phyloP scores from a whole-genome alignment of 2,888 invertebrate species.

The Pecten maximus region DNA sequence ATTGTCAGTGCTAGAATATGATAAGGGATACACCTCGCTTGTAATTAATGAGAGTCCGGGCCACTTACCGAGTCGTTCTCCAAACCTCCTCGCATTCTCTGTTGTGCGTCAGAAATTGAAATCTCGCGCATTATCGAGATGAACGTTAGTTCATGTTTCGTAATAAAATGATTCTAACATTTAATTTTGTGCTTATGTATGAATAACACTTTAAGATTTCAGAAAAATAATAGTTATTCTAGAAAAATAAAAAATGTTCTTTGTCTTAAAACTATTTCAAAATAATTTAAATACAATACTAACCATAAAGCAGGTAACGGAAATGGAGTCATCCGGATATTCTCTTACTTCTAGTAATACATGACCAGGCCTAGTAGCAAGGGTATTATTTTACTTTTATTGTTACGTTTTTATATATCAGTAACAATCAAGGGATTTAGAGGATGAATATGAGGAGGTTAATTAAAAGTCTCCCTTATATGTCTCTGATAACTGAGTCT shows the following conservation, averaged over 20 bases:
- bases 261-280: conserved; percentile 1
- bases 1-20: not conserved
- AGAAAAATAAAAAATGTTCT: not conserved
- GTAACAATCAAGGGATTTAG: too few relatives aligned
- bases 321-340: not conserved
- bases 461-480: too few relatives aligned
- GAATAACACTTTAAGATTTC: not conserved
- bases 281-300: not conserved
- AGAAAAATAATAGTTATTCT: not conserved
- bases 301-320: not conserved
- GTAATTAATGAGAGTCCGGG: not conserved
- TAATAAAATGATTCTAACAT: not conserved
- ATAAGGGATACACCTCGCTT: not conserved
- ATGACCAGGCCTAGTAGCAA: too few relatives aligned
- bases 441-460: too few relatives aligned
- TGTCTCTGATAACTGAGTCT: too few relatives aligned
- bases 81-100: conserved; percentile 31
- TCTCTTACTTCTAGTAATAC: too few relatives aligned
- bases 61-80: not conserved
- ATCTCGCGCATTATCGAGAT: conserved; percentile 33
- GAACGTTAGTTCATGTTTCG: not conserved
- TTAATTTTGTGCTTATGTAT: not conserved
- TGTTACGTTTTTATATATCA: too few relatives aligned
- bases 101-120: conserved; percentile 32
- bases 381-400: too few relatives aligned